A percentile compares a stretch with the other conserved stretches of the same genome.
Conservation (phyloP, 2,888 invertebrate species). For the Tholera decimalis region DNA sequence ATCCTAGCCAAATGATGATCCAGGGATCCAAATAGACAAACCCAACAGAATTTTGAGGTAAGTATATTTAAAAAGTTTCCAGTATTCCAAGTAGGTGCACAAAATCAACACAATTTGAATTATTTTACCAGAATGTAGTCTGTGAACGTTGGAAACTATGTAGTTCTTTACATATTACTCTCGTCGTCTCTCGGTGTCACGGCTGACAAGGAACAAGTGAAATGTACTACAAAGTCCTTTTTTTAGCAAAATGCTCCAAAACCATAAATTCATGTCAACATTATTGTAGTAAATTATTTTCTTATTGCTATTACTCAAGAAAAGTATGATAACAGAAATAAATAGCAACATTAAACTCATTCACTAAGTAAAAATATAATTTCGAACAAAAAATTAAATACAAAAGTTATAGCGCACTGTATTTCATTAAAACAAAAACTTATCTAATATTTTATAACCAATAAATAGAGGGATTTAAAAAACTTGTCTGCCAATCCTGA, state of each 20-base stretch:
- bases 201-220: constrained; percentile 73
- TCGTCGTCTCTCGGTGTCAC: constrained; percentile 46
- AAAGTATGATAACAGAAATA: constrained; percentile 19
- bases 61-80: no score
- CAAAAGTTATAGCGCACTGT: constrained; percentile 46
- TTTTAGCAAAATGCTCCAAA: constrained; percentile 37
- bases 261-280: constrained; percentile 41
- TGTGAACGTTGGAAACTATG: background rate
- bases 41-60: background rate
- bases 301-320: constrained; percentile 14
- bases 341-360: background rate
- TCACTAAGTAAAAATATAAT: constrained; percentile 2
- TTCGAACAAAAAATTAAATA: constrained; percentile 26
- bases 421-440: constrained; percentile 53
- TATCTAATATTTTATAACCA: constrained; percentile 54
- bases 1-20: no score
- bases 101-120: background rate
- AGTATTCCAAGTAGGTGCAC: no score
- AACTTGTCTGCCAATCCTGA: constrained; percentile 66
- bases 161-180: constrained; percentile 42
- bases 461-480: constrained; percentile 70
- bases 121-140: background rate
- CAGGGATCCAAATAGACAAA: background rate
- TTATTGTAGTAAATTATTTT: constrained; percentile 35
- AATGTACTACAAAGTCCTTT: constrained; percentile 38